Percentiles rank a stretch among this genome's conserved stretches.
Conservation (phyloP, 2,797 vertebrate genomes). For the Botia almorhae region DNA sequence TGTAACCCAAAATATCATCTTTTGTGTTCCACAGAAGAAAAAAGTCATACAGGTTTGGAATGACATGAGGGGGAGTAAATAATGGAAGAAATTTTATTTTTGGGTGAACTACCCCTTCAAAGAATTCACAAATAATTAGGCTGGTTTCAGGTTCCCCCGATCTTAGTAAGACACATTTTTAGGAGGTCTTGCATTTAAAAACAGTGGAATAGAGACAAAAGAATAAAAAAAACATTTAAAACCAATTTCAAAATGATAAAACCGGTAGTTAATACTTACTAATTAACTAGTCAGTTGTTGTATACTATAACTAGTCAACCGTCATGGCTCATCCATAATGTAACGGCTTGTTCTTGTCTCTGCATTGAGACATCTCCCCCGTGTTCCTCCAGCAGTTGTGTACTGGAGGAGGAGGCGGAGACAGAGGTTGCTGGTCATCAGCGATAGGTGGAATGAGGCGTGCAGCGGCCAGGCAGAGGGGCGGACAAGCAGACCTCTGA, state of each 20-base stretch:
- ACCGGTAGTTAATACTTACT: not conserved
- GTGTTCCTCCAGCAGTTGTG: constrained; percentile 3
- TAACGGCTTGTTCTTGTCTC: constrained; percentile 9
- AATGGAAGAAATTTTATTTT: no score
- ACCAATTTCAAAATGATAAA: not conserved
- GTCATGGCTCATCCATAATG: not conserved
- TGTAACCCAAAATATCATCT: no score
- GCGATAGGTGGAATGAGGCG: constrained; percentile 53
- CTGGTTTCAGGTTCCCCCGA: no score
- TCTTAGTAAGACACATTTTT: no score
- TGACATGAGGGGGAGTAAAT: no score
- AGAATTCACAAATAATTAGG: no score
- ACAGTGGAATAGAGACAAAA: not conserved
- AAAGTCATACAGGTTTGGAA: no score
- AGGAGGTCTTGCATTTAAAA: no score
- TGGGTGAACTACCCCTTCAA: no score
- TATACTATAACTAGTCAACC: not conserved
- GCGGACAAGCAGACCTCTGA: constrained; percentile 53
- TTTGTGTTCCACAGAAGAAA: no score
- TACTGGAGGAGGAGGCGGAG: constrained; percentile 19
- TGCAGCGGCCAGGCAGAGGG: constrained; percentile 50
- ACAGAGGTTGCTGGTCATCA: constrained; percentile 46
- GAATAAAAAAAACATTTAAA: not conserved
- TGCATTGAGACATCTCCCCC: constrained; percentile 33
- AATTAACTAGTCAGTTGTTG: not conserved